Evolutionary conservation across 1,140 invertebrate species (phyloP).

Genomic region (Ctenoplectra terminalis): DNA sequence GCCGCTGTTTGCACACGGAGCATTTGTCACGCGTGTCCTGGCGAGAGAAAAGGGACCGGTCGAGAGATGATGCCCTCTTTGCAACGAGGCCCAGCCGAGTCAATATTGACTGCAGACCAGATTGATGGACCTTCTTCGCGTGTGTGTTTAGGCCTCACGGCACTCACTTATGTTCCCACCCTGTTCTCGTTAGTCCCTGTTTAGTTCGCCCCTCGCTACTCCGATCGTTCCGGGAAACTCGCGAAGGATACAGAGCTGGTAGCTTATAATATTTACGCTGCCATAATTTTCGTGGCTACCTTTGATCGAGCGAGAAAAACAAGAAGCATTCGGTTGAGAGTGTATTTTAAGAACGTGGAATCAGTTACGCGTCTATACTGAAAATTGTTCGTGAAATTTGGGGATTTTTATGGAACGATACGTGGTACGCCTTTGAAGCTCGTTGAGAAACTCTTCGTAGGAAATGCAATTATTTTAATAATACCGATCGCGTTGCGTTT

Average conservation of each 20-base stretch:
- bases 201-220: background rate
- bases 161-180: slow-evolving; percentile 80
- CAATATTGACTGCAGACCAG: slow-evolving; percentile 82
- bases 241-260: background rate
- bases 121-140: slow-evolving; percentile 79
- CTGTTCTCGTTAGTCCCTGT: slow-evolving; percentile 47
- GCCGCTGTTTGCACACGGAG: slow-evolving; percentile 79
- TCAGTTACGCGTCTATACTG: too few relatives aligned
- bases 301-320: too few relatives aligned
- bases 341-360: too few relatives aligned
- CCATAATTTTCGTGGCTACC: background rate
- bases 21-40: slow-evolving; percentile 83
- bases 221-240: slow-evolving; percentile 13
- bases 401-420: background rate
- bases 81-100: slow-evolving; percentile 81
- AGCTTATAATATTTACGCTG: background rate
- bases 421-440: too few relatives aligned
- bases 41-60: slow-evolving; percentile 77
- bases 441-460: background rate
- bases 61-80: slow-evolving; percentile 79
- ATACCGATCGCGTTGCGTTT: background rate
- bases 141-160: slow-evolving; percentile 79
- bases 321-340: too few relatives aligned
- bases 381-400: background rate
- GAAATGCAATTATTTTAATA: slow-evolving; percentile 10